Evolutionary conservation across 2,888 invertebrate species (phyloP).

Genomic region (Mythimna loreyi): DNA sequence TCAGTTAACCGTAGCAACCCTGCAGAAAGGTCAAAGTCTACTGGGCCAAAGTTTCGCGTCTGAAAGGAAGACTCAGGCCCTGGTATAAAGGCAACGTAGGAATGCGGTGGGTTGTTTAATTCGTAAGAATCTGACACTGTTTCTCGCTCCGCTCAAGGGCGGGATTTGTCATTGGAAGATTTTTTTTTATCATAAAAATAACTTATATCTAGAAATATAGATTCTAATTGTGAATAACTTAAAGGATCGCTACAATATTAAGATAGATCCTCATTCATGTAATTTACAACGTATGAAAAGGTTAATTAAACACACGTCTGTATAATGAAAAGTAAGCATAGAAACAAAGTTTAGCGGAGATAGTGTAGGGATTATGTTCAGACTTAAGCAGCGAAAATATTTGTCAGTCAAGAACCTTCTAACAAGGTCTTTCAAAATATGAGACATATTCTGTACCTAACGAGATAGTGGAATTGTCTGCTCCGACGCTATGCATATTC

Average conservation of each 20-base stretch:
- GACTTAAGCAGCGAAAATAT: slow-evolving; percentile 25
- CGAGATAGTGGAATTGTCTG: slow-evolving; percentile 19
- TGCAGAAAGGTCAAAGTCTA: too few species aligned
- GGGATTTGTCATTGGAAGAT: too few species aligned
- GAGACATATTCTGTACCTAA: slow-evolving; percentile 20
- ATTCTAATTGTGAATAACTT: background rate
- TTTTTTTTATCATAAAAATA: too few species aligned
- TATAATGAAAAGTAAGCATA: slow-evolving; percentile 33
- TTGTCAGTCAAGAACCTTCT: slow-evolving; percentile 23
- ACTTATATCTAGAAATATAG: too few species aligned
- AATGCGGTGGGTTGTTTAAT: too few species aligned
- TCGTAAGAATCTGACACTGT: too few species aligned
- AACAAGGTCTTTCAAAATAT: slow-evolving; percentile 44
- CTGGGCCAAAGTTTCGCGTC: too few species aligned
- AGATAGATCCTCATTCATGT: background rate
- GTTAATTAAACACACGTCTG: slow-evolving; percentile 17
- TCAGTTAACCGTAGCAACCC: too few species aligned
- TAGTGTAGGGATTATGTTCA: slow-evolving; percentile 32
- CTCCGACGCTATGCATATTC: slow-evolving; percentile 18
- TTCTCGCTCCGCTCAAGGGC: too few species aligned
- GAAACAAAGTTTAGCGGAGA: slow-evolving; percentile 3
- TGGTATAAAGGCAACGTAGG: too few species aligned
- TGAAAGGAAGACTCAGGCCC: too few species aligned
- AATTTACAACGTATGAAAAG: slow-evolving; percentile 28
- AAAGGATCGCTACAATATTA: background rate